phyloP scores from a whole-genome alignment of 2,888 invertebrate genomes.

The Orthosia cruda region DNA sequence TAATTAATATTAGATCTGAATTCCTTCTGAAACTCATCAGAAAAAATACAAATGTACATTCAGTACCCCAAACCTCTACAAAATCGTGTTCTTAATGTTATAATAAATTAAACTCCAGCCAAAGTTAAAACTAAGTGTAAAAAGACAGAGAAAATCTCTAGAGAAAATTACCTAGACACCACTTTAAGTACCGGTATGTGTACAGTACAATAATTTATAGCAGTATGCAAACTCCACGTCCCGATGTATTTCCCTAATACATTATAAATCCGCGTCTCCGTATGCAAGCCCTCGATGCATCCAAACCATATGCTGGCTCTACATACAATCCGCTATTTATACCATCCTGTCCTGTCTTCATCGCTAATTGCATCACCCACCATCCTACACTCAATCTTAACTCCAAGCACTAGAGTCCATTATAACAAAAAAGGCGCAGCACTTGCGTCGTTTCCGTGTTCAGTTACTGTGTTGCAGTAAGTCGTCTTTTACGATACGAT shows the following conservation, averaged over 20 bases:
- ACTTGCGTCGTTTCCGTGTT: conserved; percentile 21
- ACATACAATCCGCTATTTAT: conserved; percentile 35
- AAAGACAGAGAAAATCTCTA: neutral
- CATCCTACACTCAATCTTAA: conserved; percentile 37
- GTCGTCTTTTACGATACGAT: conserved; percentile 67
- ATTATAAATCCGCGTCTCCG: conserved; percentile 31
- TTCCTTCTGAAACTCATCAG: neutral
- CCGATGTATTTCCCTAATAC: neutral
- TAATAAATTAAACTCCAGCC: neutral
- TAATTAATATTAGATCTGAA: neutral
- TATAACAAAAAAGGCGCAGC: neutral
- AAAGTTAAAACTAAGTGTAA: neutral
- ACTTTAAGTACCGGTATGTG: neutral
- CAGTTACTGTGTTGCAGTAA: conserved; percentile 52
- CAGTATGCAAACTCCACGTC: neutral
- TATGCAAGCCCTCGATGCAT: conserved; percentile 36
- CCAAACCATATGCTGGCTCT: conserved; percentile 30
- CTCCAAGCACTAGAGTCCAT: neutral
- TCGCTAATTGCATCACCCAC: conserved; percentile 43
- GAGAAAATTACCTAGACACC: neutral
- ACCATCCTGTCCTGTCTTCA: conserved; percentile 20
- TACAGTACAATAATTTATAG: neutral
- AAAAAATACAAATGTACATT: neutral
- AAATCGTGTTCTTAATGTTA: neutral
- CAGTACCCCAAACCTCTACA: neutral